These are phyloP conservation scores for Protodeltote pygarga DNA, from an alignment of 2,888 invertebrate genomes.

Conservation along the genomic window DNA sequence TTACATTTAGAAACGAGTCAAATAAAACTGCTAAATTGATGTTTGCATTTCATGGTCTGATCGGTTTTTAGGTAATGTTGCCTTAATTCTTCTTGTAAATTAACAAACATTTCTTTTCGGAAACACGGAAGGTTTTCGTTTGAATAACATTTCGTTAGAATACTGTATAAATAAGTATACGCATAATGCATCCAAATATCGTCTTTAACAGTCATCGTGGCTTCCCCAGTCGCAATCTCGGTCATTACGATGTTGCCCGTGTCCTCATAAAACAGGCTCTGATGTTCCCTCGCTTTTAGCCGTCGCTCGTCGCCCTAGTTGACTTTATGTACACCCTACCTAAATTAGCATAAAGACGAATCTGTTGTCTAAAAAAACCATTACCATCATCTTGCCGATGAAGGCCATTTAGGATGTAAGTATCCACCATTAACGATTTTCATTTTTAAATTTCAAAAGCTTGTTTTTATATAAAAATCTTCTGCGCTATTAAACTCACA, in stretches of 20 bases:
- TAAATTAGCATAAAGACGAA: conserved; percentile 20
- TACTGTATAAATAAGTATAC: conserved; percentile 5
- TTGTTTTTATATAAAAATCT: neutral
- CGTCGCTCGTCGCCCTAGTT: conserved; percentile 23
- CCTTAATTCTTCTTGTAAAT: neutral
- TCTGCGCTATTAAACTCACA: neutral
- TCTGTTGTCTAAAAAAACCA: neutral
- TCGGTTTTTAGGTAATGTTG: too few species aligned
- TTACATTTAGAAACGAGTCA: neutral
- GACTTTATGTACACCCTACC: conserved; percentile 27
- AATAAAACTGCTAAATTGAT: neutral
- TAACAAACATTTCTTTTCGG: neutral
- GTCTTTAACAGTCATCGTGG: conserved; percentile 34
- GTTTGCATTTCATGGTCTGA: too few species aligned
- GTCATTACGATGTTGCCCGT: conserved; percentile 46
- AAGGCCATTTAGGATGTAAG: neutral
- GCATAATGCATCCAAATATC: conserved; percentile 41
- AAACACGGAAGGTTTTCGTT: neutral
- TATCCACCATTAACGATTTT: neutral
- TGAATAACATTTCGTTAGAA: neutral
- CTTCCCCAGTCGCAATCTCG: conserved; percentile 52
- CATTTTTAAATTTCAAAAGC: neutral
- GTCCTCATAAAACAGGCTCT: conserved; percentile 48
- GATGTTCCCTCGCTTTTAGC: conserved; percentile 22
- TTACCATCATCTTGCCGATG: neutral